Base-by-base conservation (phyloP, 64 coral and sea anemone species). In the Trachythela sp. region DNA sequence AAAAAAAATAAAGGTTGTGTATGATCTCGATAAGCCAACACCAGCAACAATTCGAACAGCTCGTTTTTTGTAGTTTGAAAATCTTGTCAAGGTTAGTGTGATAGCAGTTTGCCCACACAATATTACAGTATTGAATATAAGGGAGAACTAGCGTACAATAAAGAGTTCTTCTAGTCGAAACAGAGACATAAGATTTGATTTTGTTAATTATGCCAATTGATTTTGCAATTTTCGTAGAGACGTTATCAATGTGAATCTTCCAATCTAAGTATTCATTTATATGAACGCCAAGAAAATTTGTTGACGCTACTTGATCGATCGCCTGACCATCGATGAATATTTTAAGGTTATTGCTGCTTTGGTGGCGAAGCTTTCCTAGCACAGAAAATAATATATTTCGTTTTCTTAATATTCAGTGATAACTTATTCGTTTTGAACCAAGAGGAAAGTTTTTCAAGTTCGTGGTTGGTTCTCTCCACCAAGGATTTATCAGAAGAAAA, bases 51-150 rank as follows among this genome's bases (percentile, higher is more conserved):
- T 68, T 31, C 59, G 30, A n/a, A 68, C 30, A 31, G 30, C 30
- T n/a, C 59, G 59, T 22, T 68, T n/a, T 68, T 68, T 68, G 59
- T 68, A 68, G 18, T 68, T 68, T 68, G 15, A 68, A 14, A 68
- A 68, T 68, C 30, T 22, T 68, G 18, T 68, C 30, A n/a, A 68
- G 20, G 30, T 68, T 31, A 2, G 59, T 68, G 59, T 31, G 20
- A 68, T 68, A 68, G 7, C 20, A n/a, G 30, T 68, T 68, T 6
- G 59, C 59, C 20, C 59, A 68, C 3, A 68, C 30, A 6, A 68
- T 68, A 31, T 68, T 68, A 68, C 59, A 68, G 59, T 68, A 68
- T 68, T 68, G 59, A 6, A 68, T 68, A 31, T 68, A 68, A n/a
- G 59, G 59, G 7, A 68, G 59, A 22, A 68, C 59, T n/a, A 68